Base-by-base conservation (phyloP, 2,888 invertebrate species). In the Catocala sponsa region DNA sequence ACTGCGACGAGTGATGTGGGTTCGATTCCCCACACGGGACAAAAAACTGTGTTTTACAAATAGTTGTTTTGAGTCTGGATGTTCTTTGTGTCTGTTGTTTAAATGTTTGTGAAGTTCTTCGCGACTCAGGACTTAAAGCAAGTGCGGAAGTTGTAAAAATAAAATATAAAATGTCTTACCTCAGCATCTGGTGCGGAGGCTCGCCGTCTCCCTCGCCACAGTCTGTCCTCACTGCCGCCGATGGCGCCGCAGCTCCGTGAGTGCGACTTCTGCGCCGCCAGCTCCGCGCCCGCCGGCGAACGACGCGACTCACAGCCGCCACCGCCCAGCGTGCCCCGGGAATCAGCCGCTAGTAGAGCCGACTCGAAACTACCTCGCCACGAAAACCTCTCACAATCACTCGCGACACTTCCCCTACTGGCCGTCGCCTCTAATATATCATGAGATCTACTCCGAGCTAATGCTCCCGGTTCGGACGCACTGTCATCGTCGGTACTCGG, bases 331-430 rank as follows among this genome's bases (percentile, higher is more conserved):
- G 97, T 97, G 46, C 97, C 98, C 74, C 98, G 95, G 7, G 98
- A 98, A 88, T 98, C 98, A 1, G 98, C 97, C 10, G 98, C 98
- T 90, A 98, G 95, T 62, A 98, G 92, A 47, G 98, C 98, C n/a
- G 98, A 98, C 87, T 98, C 98, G 89, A 98, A 98, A 91, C 98
- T 98, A 74, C 98, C 98, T 67, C 98, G 96, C 98, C 98, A 98
- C 81, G 98, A 98, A 90, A 98, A 98, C 72, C 98, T 95, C 87
- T 98, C 98, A 94, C 98, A 97, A 84, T 98, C 98, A 94, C 98
- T 98, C 57, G 97, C 96, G 83, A 98, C 97, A 81, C 96, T 96
- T 47, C 92, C 94, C 71, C 94, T 88, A 82, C 94, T 94, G 25
- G 94, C 92, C 11, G 95, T 92, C 81, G 96, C 95, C 73, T 96